These are phyloP conservation scores for Morone chrysops DNA, from an alignment of 2,113 vertebrate species.

Conservation along the genomic window DNA sequence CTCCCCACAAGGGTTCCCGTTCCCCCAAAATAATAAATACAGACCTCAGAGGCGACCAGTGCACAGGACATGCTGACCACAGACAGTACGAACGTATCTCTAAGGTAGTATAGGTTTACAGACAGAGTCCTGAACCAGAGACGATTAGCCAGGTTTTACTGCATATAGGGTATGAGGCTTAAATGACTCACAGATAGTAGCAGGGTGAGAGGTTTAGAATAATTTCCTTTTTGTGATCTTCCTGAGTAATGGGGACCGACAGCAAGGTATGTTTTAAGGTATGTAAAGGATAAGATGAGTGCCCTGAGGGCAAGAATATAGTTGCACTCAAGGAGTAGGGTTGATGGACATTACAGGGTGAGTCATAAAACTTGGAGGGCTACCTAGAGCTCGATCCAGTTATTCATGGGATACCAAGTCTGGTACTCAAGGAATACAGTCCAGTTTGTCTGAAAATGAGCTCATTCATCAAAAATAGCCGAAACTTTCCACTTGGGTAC, in stretches of 20 bases:
- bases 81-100: slow-evolving; percentile 55
- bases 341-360: slow-evolving; percentile 44
- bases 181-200: slow-evolving; percentile 23
- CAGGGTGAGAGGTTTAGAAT: slow-evolving; percentile 26
- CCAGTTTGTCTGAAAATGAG: slow-evolving; percentile 63
- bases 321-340: slow-evolving; percentile 28
- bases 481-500: slow-evolving; percentile 63
- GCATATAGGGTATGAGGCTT: background rate
- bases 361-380: slow-evolving; percentile 54
- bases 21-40: slow-evolving; percentile 59
- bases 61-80: slow-evolving; percentile 51
- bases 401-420: slow-evolving; percentile 57
- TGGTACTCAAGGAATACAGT: slow-evolving; percentile 44
- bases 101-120: slow-evolving; percentile 54
- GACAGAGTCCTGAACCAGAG: slow-evolving; percentile 29
- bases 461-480: slow-evolving; percentile 67
- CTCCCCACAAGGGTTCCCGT: slow-evolving; percentile 24
- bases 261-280: slow-evolving; percentile 7
- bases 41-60: slow-evolving; percentile 22
- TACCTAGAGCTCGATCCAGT: slow-evolving; percentile 38
- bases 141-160: slow-evolving; percentile 31
- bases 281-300: slow-evolving; percentile 22
- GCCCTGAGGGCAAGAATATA: slow-evolving; percentile 26
- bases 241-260: background rate
- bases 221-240: slow-evolving; percentile 47